Base-by-base conservation (phyloP, 2,888 invertebrate species). In the Watsonalla cultraria region DNA sequence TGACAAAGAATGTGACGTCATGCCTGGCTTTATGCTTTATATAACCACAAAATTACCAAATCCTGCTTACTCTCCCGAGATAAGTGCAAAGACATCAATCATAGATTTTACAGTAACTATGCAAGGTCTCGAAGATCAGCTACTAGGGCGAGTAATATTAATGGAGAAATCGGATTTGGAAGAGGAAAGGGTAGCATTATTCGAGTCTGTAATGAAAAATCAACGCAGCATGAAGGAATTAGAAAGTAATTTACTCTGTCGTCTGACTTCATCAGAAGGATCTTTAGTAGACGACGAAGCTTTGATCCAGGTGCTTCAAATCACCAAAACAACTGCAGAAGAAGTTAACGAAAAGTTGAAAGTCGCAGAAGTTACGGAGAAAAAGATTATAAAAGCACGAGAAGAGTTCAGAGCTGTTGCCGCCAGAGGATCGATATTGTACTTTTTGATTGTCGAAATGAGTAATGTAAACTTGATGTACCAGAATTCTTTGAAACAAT, bases 51-150 rank as follows among this genome's bases (percentile, higher is more conserved):
- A 99, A 84, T 85, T 99, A 53, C 97, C 98, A 0, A 99, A 99
- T 88, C 99, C 99, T 0, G 95, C 98, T 0, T 99, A 98, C 82
- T 98, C 98, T 11, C 99, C 99, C 0, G 99, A 99, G 91, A 95
- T 99, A 62, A 97, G 97, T 72, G 98, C 99, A 0, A 98, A 98
- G 80, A 98, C 98, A 0, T 97, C 98, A 0, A 98, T 99, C 54
- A 98, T 99, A 67, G 98, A 99, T 80, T 99, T 99, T 76, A 99
- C 99, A 0, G 99, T 99, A 0, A 99, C 99, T 5, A 98, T 98
- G 96, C 94, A 96, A 74, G 98, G 99, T 8, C 86, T 99, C 35
- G 99, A 99, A 86, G 99, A 99, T 84, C 99, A 99, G 78, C 86
- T 99, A 6, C 85, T 99, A 34, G 98, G 97, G 4, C 92, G 98